Evolutionary conservation across 1,140 invertebrate genomes (phyloP).

Genomic region (Drosophila hydei): DNA sequence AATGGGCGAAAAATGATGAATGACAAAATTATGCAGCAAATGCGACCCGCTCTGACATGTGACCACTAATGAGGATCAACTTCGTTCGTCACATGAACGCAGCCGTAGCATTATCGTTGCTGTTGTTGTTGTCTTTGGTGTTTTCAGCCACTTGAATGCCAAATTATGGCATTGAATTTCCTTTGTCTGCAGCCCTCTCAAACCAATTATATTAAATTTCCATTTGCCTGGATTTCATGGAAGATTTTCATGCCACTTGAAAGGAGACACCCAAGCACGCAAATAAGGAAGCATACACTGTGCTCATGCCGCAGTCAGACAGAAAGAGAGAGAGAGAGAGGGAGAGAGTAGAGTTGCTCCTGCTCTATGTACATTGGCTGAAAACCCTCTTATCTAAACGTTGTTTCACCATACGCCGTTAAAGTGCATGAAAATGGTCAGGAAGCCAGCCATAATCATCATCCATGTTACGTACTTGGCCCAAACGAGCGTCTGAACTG

Average conservation of each 20-base stretch:
- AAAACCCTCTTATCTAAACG: slow-evolving; percentile 61
- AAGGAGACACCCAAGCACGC: slow-evolving; percentile 18
- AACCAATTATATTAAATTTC: slow-evolving; percentile 59
- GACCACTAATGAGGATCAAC: slow-evolving; percentile 81
- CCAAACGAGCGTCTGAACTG: slow-evolving; percentile 41
- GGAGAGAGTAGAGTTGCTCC: slow-evolving; percentile 20
- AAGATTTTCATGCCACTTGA: slow-evolving; percentile 16
- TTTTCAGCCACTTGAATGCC: slow-evolving; percentile 66
- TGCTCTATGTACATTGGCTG: not conserved
- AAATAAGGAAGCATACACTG: slow-evolving; percentile 35
- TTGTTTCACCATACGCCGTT: slow-evolving; percentile 24
- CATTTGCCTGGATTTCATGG: slow-evolving; percentile 30
- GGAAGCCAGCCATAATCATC: slow-evolving; percentile 62
- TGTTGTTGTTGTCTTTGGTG: slow-evolving; percentile 32
- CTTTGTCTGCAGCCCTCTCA: slow-evolving; percentile 26
- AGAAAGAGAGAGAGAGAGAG: not conserved
- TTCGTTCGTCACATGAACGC: slow-evolving; percentile 34
- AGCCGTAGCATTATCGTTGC: slow-evolving; percentile 23
- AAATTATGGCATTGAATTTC: slow-evolving; percentile 76
- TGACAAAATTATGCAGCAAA: slow-evolving; percentile 82
- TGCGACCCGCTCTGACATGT: slow-evolving; percentile 73
- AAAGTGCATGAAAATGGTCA: slow-evolving; percentile 53
- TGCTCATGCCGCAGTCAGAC: too few species aligned
- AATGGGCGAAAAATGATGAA: slow-evolving; percentile 80
- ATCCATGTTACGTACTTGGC: slow-evolving; percentile 40